Conservation (phyloP, 2,113 vertebrate genomes). For the Ammospiza caudacuta region DNA sequence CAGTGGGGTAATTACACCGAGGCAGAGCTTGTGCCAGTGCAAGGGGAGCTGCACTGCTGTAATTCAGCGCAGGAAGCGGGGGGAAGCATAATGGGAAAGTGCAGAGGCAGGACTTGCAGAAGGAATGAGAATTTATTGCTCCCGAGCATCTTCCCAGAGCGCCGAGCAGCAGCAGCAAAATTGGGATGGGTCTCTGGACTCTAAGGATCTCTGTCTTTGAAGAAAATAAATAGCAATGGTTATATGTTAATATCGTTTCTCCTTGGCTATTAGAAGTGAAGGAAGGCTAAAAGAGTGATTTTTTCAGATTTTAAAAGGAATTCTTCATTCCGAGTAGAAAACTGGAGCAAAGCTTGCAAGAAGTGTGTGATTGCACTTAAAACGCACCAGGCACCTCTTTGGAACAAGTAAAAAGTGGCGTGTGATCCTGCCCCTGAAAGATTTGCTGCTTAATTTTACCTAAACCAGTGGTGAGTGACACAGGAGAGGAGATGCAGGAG, state of each 20-base stretch:
- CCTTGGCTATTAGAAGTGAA: background rate
- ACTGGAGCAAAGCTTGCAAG: background rate
- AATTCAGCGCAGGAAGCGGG: background rate
- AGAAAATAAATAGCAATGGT: background rate
- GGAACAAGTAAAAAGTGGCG: background rate
- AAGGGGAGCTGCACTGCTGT: background rate
- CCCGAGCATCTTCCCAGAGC: background rate
- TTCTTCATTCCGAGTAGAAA: background rate
- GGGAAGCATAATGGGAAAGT: background rate
- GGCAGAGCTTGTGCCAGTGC: background rate
- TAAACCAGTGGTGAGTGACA: background rate
- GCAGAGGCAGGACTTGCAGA: background rate
- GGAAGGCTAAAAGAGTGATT: background rate
- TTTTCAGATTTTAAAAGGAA: background rate
- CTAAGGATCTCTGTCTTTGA: rapidly evolving
- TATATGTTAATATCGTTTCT: rapidly evolving
- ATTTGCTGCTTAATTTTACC: background rate
- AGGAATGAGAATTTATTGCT: background rate
- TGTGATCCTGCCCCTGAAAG: background rate
- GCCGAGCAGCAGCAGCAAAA: rapidly evolving
- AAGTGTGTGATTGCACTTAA: background rate
- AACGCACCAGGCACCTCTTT: rapidly evolving
- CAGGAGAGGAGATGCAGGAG: background rate
- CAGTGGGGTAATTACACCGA: background rate
- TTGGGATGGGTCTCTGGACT: rapidly evolving